phyloP scores from a whole-genome alignment of 2,888 invertebrate species.

The Ctenicera cuprea region DNA sequence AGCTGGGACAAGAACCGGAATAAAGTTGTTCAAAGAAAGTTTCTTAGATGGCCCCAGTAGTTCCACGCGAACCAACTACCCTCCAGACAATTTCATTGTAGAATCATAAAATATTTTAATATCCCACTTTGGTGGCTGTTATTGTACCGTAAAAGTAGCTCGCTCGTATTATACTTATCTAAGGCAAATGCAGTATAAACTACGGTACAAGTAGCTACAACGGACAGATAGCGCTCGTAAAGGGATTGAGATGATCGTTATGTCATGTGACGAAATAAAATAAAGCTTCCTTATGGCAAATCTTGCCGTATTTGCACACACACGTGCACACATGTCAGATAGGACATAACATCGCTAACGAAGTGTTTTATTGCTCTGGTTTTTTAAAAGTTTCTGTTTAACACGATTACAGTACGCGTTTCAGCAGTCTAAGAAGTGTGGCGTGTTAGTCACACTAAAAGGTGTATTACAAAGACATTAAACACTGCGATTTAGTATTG shows the following conservation, averaged over 20 bases:
- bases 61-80: constrained; percentile 21
- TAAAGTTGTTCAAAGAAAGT: neutral
- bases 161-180: constrained; percentile 67
- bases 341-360: constrained; percentile 31
- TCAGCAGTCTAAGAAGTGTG: neutral
- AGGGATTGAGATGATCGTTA: constrained; percentile 67
- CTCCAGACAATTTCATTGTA: constrained; percentile 51
- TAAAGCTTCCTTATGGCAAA: constrained; percentile 52
- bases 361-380: constrained; percentile 41
- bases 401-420: neutral
- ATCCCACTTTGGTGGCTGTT: constrained; percentile 70
- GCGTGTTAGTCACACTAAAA: neutral
- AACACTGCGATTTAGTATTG: too few relatives aligned
- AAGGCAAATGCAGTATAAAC: constrained; percentile 66
- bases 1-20: constrained; percentile 2
- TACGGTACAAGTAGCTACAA: constrained; percentile 66
- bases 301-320: constrained; percentile 47
- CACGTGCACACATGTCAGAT: constrained; percentile 45
- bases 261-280: constrained; percentile 60
- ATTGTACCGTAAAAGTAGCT: constrained; percentile 72
- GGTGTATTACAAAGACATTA: too few relatives aligned
- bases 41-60: constrained; percentile 20
- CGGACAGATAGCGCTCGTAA: constrained; percentile 68
- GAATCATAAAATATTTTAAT: constrained; percentile 69
- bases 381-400: constrained; percentile 1